Base-by-base conservation (phyloP, 2,888 invertebrate species). In the Conus canariensis region DNA sequence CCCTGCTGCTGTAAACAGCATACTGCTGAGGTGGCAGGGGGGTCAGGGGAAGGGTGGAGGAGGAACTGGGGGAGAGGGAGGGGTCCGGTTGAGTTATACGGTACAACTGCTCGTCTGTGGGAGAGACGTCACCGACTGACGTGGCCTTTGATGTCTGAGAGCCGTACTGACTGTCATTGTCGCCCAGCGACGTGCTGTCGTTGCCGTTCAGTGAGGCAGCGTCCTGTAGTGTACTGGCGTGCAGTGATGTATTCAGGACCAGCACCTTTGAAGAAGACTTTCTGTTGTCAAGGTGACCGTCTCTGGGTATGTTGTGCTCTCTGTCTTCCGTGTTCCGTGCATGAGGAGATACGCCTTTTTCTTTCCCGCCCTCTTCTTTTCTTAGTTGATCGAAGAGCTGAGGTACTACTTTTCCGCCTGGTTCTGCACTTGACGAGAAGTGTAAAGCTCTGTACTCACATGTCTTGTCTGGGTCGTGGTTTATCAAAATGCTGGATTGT, bases 161-260 rank as follows among this genome's bases (percentile, higher is more conserved):
- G 22, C 90, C 90, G 87, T 91, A 91, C 88, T 88, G 88, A 45
- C 92, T 93, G 85, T 91, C 92, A 45, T 83, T 85, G 16, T 91
- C 91, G 0, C 85, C 88, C 30, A 85, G 85, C 10, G 87, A 89
- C 45, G 60, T 80, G 25, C 45, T 60, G 19, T 4, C n/a, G n/a
- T 45, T 60, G 30, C 19, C 12, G 67, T 88, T 85, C 16, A 87
- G 45, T 16, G 56, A 82, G 19, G 30, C 45, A 14, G 22, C 10
- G 82, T 83, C 82, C 14, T 56, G 56, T 2, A 58, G 16, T 19
- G 22, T 1, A 22, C 22, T 22, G 58, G 19, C 5, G 56, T 56
- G 16, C 82, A 19, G 22, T 83, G 82, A 58, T 22, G 56, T 83
- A 22, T 58, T 83, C 82, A 83, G 82, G 58, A 58, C 22, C 58